Evolutionary conservation across 2,113 vertebrate species (phyloP).

Genomic region (Acrocephalus kingi): DNA sequence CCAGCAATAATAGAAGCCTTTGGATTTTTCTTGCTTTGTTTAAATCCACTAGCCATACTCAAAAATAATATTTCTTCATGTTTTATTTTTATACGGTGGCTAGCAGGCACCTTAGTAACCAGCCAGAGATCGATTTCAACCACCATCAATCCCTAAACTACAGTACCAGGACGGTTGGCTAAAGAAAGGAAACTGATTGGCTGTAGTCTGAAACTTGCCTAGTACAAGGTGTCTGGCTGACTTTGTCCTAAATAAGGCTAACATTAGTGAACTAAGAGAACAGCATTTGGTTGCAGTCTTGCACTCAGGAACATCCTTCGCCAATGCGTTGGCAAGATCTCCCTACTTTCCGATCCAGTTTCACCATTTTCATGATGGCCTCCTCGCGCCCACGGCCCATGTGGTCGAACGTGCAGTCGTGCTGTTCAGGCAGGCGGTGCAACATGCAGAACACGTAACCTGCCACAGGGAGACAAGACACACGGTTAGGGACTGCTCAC

Average conservation of each 20-base stretch:
- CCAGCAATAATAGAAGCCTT: constrained; percentile 79
- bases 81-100: constrained; percentile 82
- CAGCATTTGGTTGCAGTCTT: constrained; percentile 79
- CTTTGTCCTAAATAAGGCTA: constrained; percentile 89
- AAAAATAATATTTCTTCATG: constrained; percentile 78
- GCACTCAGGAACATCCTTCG: constrained; percentile 96
- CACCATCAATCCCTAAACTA: constrained; percentile 84
- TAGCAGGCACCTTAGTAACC: constrained; percentile 83
- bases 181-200: constrained; percentile 83
- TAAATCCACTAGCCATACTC: constrained; percentile 85
- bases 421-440: constrained; percentile 96
- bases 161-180: constrained; percentile 84
- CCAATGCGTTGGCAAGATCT: constrained; percentile 98
- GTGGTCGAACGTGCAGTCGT: constrained; percentile 97
- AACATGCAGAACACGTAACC: constrained; percentile 98
- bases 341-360: constrained; percentile 98
- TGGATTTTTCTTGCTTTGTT: constrained; percentile 73
- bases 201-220: constrained; percentile 85
- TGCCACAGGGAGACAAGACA: constrained; percentile 44
- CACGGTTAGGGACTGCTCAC: neutral
- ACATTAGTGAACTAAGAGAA: constrained; percentile 87
- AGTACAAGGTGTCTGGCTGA: constrained; percentile 87
- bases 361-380: constrained; percentile 98
- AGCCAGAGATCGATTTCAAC: constrained; percentile 83
- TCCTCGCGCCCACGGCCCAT: constrained; percentile 96